These are phyloP conservation scores for Stomorhina lunata DNA, from an alignment of 2,888 invertebrate species.

Conservation along the genomic window DNA sequence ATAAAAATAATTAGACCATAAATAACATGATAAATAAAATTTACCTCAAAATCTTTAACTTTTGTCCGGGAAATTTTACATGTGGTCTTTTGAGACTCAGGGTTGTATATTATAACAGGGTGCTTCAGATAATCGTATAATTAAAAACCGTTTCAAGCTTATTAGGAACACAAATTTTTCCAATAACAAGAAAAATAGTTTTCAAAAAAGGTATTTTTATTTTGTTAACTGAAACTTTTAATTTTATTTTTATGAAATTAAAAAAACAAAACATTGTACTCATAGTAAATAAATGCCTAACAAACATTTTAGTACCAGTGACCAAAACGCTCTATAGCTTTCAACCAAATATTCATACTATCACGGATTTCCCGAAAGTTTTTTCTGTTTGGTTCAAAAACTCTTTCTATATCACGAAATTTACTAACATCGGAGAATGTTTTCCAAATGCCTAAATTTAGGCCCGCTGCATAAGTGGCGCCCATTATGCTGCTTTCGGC, in stretches of 20 bases:
- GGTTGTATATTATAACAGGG: slow-evolving; percentile 1
- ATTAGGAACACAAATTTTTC: no score
- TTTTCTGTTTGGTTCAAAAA: slow-evolving; percentile 82
- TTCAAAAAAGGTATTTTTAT: no score
- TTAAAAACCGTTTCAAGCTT: no score
- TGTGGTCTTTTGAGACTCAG: neutral
- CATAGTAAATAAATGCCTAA: neutral
- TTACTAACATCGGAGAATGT: slow-evolving; percentile 84
- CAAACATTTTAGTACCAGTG: slow-evolving; percentile 73
- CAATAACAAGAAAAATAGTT: no score
- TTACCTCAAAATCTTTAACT: slow-evolving; percentile 83
- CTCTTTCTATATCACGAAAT: slow-evolving; percentile 82
- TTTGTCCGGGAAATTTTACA: slow-evolving; percentile 79
- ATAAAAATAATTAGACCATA: neutral
- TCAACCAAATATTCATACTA: slow-evolving; percentile 75
- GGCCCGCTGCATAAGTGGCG: slow-evolving; percentile 91
- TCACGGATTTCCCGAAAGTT: slow-evolving; percentile 63
- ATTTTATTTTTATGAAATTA: no score
- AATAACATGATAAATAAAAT: no score
- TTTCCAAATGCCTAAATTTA: slow-evolving; percentile 90
- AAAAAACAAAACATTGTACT: neutral
- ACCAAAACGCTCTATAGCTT: slow-evolving; percentile 76
- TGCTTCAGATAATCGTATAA: neutral
- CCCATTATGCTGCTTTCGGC: slow-evolving; percentile 93
- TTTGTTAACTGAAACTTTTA: no score